These are phyloP conservation scores for Drosophila kanapiae DNA, from an alignment of 1,140 invertebrate species.

Conservation along the genomic window DNA sequence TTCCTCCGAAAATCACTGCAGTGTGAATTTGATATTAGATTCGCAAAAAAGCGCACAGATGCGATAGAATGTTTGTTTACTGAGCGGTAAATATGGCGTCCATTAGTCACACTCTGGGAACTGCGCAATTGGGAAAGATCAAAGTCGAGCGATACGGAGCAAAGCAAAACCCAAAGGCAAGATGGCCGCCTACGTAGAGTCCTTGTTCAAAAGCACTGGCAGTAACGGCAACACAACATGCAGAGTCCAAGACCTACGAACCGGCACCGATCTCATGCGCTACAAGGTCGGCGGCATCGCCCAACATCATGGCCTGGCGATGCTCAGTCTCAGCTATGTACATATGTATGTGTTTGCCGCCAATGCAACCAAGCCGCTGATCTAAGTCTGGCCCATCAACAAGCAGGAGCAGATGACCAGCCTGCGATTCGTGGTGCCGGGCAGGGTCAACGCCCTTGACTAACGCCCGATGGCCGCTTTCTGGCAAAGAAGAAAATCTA, in stretches of 20 bases:
- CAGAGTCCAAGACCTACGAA: slow-evolving; percentile 90
- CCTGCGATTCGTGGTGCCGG: slow-evolving; percentile 91
- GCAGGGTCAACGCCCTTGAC: slow-evolving; percentile 89
- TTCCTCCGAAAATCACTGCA: no score
- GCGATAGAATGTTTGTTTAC: no score
- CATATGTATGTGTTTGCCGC: slow-evolving; percentile 91
- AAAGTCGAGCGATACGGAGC: background rate
- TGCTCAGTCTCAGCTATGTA: slow-evolving; percentile 88
- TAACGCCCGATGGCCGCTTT: slow-evolving; percentile 90
- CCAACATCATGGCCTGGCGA: slow-evolving; percentile 87
- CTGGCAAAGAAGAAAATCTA: slow-evolving; percentile 92
- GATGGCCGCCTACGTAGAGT: slow-evolving; percentile 86
- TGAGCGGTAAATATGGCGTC: no score
- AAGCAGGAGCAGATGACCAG: slow-evolving; percentile 89
- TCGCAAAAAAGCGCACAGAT: no score
- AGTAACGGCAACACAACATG: slow-evolving; percentile 89
- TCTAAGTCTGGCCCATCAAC: slow-evolving; percentile 93
- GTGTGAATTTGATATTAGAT: no score
- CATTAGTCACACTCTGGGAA: background rate
- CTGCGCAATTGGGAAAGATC: slow-evolving; percentile 11
- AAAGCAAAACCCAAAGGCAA: background rate
- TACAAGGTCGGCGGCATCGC: slow-evolving; percentile 90
- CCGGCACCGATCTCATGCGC: slow-evolving; percentile 89
- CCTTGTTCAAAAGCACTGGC: slow-evolving; percentile 89
- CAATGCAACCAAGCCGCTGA: slow-evolving; percentile 90